Evolutionary conservation across 2,888 invertebrate species (phyloP), one percentile per base, ranked within the genome.

Genomic region (Drosophila pegasa): DNA sequence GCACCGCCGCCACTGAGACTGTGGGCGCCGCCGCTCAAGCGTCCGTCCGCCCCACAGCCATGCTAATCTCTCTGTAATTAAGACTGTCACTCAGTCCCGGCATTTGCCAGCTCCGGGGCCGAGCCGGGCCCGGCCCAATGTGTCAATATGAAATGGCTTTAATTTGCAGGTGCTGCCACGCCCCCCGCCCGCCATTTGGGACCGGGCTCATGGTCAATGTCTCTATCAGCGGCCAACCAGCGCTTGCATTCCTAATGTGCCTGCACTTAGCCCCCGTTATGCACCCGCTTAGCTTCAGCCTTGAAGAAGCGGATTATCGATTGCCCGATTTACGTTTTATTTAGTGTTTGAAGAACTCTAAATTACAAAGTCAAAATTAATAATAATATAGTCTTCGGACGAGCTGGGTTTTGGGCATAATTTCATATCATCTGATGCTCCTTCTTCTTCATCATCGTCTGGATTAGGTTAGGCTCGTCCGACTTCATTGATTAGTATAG

Each of bases 31-130:
- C 3, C 7, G 14, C 5, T 50, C 22, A 40, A 31, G 22, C 54
- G 40, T 31, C 12, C 27, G 38, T 29, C 68, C 29, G 37, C 38
- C 54, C 63, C 38, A 51, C 63, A 50, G 37, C 48, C 76, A 75
- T 83, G 81, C 85, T 83, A 83, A 83, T 83, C 82, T 83, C 64
- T 66, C 68, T 72, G 83, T 87, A 84, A 84, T 84, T 84, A 84
- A 86, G 84, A 72, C 83, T 82, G 88, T 77, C 88, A 85, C 80
- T 86, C 84, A 75, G 25, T 75, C 85, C 71, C 50, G 59, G 62
- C 71, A 58, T 67, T 65, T 60, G 66, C n/a, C 22, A 25, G n/a
- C 45, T 29, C 12, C 12, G 27, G 27, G 38, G 33, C 40, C 68
- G 18, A 14, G 12, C 38, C 22, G 7, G 70, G 22, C 43, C 37